Evolutionary conservation across 2,888 invertebrate species (phyloP), one percentile per base, ranked within the genome.

Genomic region (Muschampia plurimacula): DNA sequence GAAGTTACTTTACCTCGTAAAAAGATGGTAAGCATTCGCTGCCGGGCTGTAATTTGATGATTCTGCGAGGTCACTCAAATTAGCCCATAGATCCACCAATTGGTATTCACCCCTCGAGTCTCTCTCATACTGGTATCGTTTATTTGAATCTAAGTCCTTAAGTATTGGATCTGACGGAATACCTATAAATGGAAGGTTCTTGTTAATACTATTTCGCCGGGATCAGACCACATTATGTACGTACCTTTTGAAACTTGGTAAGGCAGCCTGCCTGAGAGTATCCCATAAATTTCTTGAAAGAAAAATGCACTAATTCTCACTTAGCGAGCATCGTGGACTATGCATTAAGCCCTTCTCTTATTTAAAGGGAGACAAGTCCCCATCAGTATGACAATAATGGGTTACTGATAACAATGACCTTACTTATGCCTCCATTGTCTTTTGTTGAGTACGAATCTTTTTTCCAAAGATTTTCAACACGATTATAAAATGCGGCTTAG

Each of bases 101-200:
- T 68, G 73, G 44, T 63, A 46, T 12, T 64, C 12, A 4, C 73
- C 73, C 3, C n/a, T 63, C 8, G 73, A 68, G 44, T 68, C 68
- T 5, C 41, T 57, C 10, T 57, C 68, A 55, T 73, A 57, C 44
- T 68, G 73, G 28, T 65, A 73, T 32, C 73, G 68, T 22, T 52
- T 44, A n/a, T 60, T 60, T 39, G 12, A 6, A 28, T 57, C 57
- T 57, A 57, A 10, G 9, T 57, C 28, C 10, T 28, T 57, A 22
- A 57, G 57, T 28, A 57, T 28, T 2, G 57, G 57, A 22, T 59
- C 57, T 9, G 57, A 59, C 22, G 57, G 57, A 15, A 59, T 12
- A 59, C 22, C 57, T 57, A 10, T 57, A 57, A 57, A 57, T 57
- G 3, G 0, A 12, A 52, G 7, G 52, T 52, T 52, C n/a, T 52